A percentile compares a stretch with the other conserved stretches of the same genome.
Conservation (phyloP, 2,113 vertebrate genomes). For the Dasyprocta punctata region DNA sequence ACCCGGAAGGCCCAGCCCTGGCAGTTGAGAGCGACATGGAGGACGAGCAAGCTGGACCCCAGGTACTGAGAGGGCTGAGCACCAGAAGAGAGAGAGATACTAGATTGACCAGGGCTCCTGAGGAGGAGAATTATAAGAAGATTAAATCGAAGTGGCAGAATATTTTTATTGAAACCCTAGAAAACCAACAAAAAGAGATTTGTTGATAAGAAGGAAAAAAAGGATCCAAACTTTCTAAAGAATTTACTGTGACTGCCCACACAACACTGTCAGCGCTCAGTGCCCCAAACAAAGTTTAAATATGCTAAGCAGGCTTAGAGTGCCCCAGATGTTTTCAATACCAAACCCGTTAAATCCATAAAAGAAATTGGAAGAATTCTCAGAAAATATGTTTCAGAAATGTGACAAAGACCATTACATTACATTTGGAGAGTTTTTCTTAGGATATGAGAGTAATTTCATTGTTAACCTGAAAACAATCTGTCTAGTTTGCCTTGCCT, state of each 20-base stretch:
- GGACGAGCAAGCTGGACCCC: neutral
- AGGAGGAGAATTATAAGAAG: neutral
- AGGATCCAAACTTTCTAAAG: neutral
- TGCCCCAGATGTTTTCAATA: neutral
- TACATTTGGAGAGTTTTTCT: neutral
- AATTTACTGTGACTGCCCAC: neutral
- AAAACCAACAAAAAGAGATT: neutral
- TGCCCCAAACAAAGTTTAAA: neutral
- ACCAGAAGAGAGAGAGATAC: neutral
- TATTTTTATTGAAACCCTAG: neutral
- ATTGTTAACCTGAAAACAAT: neutral
- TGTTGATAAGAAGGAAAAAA: neutral
- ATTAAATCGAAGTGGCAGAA: neutral
- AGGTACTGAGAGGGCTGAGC: neutral
- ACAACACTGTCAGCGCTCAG: neutral
- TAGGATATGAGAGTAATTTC: neutral
- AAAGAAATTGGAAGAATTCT: neutral
- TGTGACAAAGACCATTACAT: neutral
- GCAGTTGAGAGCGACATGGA: constrained; percentile 62
- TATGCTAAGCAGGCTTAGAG: neutral
- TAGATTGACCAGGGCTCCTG: neutral
- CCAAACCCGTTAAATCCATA: neutral
- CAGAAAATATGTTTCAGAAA: neutral
- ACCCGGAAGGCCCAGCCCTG: neutral
- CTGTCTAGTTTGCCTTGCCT: neutral